Base-by-base conservation (phyloP, 2,888 invertebrate genomes). In the Tethea ocularis region DNA sequence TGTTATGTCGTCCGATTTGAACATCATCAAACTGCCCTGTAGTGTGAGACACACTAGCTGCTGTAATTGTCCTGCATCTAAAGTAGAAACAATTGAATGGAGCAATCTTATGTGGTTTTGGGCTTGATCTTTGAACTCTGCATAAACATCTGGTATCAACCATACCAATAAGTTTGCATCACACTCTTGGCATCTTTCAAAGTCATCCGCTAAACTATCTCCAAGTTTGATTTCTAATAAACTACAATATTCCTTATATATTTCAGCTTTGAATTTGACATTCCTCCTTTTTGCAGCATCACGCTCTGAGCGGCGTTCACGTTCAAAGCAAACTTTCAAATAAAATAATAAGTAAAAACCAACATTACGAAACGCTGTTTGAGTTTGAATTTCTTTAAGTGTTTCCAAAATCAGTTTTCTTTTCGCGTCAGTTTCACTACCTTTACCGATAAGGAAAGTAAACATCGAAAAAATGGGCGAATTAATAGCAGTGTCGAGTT, bases 261-360 rank as follows among this genome's bases (percentile, higher is more conserved):
- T 95, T 69, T 95, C 95, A 74, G 97, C 95, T 93, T 97, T 98
- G 71, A 97, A 97, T 73, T 95, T 95, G 68, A 95, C 93, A 72
- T 94, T 88, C 80, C 93, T 92, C 71, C 89, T 94, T 91, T 89
- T 95, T 69, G 65, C 93, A 67, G 74, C 91, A 83, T 92, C 94
- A 69, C 87, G 84, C 74, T 93, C 90, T 1, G 86, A 82, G 29
- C 87, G 86, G 29, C 80, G 89, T 66, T 93, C 95, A 72, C 79
- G 92, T 93, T 94, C 96, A 93, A 86, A 91, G 58, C 86, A 84
- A 64, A 96, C 97, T 94, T 97, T 98, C 68, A 98, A 93, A 89
- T 97, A 99, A 91, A 98, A 98, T 57, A 99, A 91, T 66, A 99
- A 94, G 74, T 97, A 94, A 87, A 97, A 98, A 53, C 98, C 98